These are phyloP conservation scores for Drosophila sulfurigaster DNA, from an alignment of 1,140 invertebrate genomes.

Conservation along the genomic window DNA sequence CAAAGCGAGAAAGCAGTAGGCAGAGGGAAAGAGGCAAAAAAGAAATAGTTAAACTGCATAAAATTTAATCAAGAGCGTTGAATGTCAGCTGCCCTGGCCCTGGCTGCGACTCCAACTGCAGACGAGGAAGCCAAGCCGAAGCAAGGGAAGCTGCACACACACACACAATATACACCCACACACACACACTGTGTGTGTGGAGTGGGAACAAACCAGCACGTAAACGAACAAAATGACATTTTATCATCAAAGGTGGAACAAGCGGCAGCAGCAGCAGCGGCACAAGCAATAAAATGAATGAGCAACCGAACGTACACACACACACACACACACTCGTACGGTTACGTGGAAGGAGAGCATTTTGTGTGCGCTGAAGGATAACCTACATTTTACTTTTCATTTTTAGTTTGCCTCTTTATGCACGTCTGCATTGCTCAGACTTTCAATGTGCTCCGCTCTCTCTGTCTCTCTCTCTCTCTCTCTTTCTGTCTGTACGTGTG, in stretches of 20 bases:
- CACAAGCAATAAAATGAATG: constrained; percentile 53
- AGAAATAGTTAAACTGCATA: constrained; percentile 82
- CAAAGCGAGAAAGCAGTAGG: background rate
- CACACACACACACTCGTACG: background rate
- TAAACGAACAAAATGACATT: constrained; percentile 83
- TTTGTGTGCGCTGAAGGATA: constrained; percentile 81
- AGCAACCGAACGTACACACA: constrained; percentile 39
- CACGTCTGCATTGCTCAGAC: constrained; percentile 43
- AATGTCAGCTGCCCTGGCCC: constrained; percentile 73
- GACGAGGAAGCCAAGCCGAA: constrained; percentile 4
- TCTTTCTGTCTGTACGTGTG: constrained; percentile 7
- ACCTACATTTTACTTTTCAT: constrained; percentile 81
- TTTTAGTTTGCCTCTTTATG: constrained; percentile 80
- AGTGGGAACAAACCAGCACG: constrained; percentile 53
- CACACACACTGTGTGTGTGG: constrained; percentile 1
- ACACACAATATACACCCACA: constrained; percentile 5
- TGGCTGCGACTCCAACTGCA: constrained; percentile 55
- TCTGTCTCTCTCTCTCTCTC: background rate
- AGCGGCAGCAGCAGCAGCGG: constrained; percentile 41
- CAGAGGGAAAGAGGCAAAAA: constrained; percentile 14
- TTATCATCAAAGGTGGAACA: constrained; percentile 80
- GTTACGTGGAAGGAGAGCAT: constrained; percentile 29
- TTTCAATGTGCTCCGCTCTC: background rate
- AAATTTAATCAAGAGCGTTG: constrained; percentile 83
- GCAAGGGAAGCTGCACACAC: constrained; percentile 38